Conservation (phyloP, 1,140 invertebrate genomes). For the Metaphire vulgaris region DNA sequence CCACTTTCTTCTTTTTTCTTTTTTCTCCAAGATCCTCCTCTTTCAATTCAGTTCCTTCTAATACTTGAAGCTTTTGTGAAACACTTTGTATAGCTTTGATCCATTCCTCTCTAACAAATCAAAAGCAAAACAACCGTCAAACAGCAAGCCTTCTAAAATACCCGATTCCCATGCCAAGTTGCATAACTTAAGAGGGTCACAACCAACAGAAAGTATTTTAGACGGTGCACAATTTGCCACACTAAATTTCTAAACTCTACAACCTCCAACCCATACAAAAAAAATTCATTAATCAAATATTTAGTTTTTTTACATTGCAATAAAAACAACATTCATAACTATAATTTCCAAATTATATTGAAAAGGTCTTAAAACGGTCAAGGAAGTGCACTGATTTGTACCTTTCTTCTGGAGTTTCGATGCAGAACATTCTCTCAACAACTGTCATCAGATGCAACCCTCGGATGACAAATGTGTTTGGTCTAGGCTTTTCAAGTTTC, state of each 20-base stretch:
- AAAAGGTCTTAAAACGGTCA: no score
- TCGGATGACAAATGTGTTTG: constrained; percentile 92
- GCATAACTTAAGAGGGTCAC: no score
- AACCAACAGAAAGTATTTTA: no score
- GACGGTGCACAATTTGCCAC: no score
- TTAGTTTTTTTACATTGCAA: no score
- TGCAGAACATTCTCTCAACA: constrained; percentile 95
- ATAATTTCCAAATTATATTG: no score
- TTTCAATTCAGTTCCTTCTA: neutral
- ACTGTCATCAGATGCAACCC: constrained; percentile 96
- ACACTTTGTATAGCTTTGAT: neutral
- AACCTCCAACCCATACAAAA: no score
- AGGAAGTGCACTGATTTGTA: no score
- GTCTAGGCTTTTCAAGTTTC: constrained; percentile 87
- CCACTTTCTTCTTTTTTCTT: neutral
- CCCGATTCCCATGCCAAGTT: no score
- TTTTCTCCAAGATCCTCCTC: neutral
- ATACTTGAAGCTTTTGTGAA: neutral
- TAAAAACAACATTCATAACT: no score
- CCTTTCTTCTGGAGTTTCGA: constrained; percentile 64
- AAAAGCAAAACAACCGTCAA: neutral
- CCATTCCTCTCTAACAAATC: neutral
- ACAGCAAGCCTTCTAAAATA: neutral
- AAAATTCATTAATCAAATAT: no score
- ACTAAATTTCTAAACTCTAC: no score